Conservation (phyloP, 1,140 invertebrate genomes). For the Lasioglossum baleicum region DNA sequence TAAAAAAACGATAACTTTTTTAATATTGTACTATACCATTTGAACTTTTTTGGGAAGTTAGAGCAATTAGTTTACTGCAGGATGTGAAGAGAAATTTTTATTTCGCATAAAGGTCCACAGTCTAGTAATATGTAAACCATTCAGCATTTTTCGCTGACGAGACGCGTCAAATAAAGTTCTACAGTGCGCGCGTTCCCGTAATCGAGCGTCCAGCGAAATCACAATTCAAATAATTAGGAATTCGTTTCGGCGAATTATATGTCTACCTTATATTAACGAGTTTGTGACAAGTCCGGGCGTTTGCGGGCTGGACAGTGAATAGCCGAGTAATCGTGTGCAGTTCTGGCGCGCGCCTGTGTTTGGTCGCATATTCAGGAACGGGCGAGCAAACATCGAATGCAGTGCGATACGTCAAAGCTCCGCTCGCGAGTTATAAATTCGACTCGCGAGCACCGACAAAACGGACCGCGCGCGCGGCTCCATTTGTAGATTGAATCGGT, state of each 20-base stretch:
- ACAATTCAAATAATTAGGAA: neutral
- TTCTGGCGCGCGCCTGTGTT: neutral
- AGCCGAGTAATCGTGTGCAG: neutral
- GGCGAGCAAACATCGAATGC: slow-evolving; percentile 56
- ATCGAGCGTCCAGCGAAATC: neutral
- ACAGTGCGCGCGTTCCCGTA: neutral
- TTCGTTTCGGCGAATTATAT: neutral
- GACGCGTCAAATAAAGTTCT: neutral
- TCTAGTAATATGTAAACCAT: no score
- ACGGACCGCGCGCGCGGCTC: slow-evolving; percentile 26
- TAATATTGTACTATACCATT: no score
- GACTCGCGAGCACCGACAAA: slow-evolving; percentile 53
- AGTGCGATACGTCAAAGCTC: slow-evolving; percentile 63
- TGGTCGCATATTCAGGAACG: slow-evolving; percentile 34
- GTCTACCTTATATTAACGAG: neutral
- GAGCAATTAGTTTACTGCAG: no score
- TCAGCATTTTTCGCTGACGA: neutral
- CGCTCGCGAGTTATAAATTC: slow-evolving; percentile 61
- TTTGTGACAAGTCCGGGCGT: slow-evolving; percentile 22
- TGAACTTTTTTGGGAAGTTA: no score
- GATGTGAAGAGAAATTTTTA: no score
- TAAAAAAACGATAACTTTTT: no score
- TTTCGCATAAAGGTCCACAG: no score
- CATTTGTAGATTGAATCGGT: slow-evolving; percentile 65
- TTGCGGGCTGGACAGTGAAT: slow-evolving; percentile 38